Conservation (phyloP, 2,888 invertebrate genomes). For the Trachelus stipa region DNA sequence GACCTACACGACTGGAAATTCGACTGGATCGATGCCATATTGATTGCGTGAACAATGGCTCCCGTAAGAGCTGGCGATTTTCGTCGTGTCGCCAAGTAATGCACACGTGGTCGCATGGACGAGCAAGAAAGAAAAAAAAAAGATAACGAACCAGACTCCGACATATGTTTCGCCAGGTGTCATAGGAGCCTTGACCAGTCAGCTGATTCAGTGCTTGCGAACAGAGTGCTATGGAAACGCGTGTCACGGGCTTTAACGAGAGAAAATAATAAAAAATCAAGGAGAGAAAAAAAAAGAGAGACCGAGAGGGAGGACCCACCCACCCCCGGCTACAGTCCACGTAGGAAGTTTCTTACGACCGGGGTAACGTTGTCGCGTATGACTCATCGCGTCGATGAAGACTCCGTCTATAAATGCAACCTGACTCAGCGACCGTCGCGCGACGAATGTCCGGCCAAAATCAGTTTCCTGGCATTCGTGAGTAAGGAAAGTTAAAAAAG, state of each 20-base stretch:
- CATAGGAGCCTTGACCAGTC: background rate
- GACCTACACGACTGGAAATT: background rate
- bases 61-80: background rate
- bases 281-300: slow-evolving; percentile 11
- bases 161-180: background rate
- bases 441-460: background rate
- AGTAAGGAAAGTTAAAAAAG: background rate
- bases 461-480: background rate
- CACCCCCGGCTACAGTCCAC: background rate
- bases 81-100: background rate
- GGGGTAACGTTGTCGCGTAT: background rate
- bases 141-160: background rate
- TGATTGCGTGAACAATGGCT: background rate
- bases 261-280: background rate
- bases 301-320: background rate
- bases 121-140: background rate
- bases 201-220: background rate
- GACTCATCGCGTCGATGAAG: background rate
- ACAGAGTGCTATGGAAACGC: background rate
- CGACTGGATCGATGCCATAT: background rate
- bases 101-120: no score
- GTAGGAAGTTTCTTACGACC: background rate
- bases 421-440: background rate
- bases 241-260: background rate
- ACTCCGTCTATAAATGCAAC: background rate